These are phyloP conservation scores for Acleris sparsana DNA, from an alignment of 2,888 invertebrate genomes.

Conservation along the genomic window DNA sequence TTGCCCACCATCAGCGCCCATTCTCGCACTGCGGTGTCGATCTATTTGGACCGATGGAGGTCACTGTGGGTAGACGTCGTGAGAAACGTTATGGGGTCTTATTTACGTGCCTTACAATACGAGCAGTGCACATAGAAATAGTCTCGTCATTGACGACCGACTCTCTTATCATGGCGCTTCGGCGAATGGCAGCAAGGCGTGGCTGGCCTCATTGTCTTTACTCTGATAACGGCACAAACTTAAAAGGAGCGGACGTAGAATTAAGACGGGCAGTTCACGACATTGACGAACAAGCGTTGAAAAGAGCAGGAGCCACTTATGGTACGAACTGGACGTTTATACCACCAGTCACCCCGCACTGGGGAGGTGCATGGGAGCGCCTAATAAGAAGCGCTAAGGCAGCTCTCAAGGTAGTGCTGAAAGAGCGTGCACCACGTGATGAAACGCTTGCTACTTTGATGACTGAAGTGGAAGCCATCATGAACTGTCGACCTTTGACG, in stretches of 20 bases:
- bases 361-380: constrained; percentile 8
- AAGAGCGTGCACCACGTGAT: neutral
- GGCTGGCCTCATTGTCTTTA: neutral
- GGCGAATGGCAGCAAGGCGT: constrained; percentile 9
- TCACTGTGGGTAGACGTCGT: constrained; percentile 20
- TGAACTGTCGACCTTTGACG: constrained; percentile 13
- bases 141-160: constrained; percentile 8
- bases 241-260: neutral
- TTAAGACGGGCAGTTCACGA: neutral
- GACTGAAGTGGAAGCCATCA: neutral
- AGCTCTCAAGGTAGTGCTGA: neutral
- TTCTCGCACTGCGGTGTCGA: constrained; percentile 25
- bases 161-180: neutral
- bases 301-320: neutral
- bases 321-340: constrained; percentile 1
- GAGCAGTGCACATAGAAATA: constrained; percentile 11
- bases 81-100: constrained; percentile 24
- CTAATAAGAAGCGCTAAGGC: neutral
- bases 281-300: neutral
- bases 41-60: constrained; percentile 20
- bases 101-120: constrained; percentile 22
- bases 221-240: neutral
- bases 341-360: neutral
- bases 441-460: neutral
- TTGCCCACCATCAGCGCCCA: constrained; percentile 21